Conservation (phyloP, 2,888 invertebrate genomes). For the Latrodectus hesperus region DNA sequence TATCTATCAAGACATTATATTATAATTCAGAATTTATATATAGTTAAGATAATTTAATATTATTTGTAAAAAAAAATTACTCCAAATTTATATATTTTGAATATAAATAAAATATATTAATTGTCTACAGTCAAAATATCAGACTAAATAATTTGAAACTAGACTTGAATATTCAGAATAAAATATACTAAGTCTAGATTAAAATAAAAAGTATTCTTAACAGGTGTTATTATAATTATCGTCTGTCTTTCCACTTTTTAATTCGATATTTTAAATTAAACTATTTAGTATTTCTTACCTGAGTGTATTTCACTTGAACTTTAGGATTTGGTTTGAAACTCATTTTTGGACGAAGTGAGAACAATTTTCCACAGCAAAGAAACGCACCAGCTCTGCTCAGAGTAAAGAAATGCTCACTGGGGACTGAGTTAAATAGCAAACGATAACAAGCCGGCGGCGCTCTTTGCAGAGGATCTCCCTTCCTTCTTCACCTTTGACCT, state of each 20-base stretch:
- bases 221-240: too few species aligned
- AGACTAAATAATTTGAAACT: too few species aligned
- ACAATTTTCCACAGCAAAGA: not conserved
- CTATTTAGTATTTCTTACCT: slow-evolving; percentile 13
- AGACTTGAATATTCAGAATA: too few species aligned
- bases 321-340: slow-evolving; percentile 34
- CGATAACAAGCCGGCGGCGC: not conserved
- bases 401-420: not conserved
- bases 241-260: not conserved
- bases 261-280: not conserved
- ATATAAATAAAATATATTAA: too few species aligned
- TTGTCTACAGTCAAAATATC: too few species aligned
- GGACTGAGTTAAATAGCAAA: not conserved
- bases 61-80: too few species aligned
- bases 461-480: not conserved
- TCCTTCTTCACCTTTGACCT: not conserved
- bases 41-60: too few species aligned
- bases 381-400: not conserved
- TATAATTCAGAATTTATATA: too few species aligned
- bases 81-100: too few species aligned
- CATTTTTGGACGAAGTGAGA: slow-evolving; percentile 10
- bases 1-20: too few species aligned
- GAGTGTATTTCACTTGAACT: slow-evolving; percentile 47
- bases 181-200: too few species aligned
- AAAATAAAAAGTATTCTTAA: too few species aligned